Conservation (phyloP, 2,113 vertebrate species). For the Lycocorax pyrrhopterus region DNA sequence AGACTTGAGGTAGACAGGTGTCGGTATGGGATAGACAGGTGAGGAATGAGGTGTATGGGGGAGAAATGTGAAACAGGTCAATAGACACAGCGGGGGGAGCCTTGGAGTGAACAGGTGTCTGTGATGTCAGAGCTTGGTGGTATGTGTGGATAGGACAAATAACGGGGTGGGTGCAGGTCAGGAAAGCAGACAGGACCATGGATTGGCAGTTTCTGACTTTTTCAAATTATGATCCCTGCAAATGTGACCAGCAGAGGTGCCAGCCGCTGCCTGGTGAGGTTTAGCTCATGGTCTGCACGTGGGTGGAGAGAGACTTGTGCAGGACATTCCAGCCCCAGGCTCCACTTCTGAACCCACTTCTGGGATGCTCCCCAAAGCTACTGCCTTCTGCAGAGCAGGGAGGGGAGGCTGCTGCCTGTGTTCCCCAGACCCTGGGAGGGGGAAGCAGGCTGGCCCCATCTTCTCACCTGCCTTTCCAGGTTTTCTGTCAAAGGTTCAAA, state of each 20-base stretch:
- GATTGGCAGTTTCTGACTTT: not conserved
- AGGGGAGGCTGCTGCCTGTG: not conserved
- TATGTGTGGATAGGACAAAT: not conserved
- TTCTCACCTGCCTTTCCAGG: not conserved
- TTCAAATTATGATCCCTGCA: not conserved
- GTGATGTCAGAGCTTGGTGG: not conserved
- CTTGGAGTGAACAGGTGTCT: fast-evolving
- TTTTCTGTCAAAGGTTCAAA: not conserved
- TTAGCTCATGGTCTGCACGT: not conserved
- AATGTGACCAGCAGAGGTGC: not conserved
- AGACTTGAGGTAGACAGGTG: not conserved
- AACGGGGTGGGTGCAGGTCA: not conserved
- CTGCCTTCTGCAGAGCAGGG: not conserved
- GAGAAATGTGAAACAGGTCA: not conserved
- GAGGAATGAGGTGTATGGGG: not conserved
- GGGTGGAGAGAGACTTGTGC: not conserved
- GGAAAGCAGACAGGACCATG: not conserved
- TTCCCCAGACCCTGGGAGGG: not conserved
- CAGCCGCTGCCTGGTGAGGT: not conserved
- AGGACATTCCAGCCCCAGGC: not conserved
- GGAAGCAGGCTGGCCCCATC: not conserved
- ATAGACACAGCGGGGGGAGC: not conserved
- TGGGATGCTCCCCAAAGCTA: not conserved
- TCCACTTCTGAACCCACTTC: not conserved
- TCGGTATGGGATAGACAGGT: not conserved